Evolutionary conservation across 2,888 invertebrate genomes (phyloP).

Genomic region (Troglohyphantes excavatus): DNA sequence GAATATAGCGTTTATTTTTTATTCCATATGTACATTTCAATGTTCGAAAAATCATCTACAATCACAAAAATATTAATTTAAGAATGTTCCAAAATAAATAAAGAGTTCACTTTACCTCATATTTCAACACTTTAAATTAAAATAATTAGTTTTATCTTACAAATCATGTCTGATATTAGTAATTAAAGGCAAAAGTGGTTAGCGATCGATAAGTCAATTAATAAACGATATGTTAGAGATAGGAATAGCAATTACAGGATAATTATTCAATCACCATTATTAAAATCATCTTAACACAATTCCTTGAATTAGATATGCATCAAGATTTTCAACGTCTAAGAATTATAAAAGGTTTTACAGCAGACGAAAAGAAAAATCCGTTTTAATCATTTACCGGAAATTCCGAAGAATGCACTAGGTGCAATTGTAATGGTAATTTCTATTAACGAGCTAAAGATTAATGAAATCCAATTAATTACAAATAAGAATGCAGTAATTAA

Average conservation of each 20-base stretch:
- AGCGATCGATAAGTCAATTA: no score
- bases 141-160: no score
- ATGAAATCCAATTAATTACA: constrained; percentile 68
- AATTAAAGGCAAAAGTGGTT: no score
- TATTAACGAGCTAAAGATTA: constrained; percentile 63
- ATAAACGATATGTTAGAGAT: neutral
- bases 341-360: neutral
- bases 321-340: neutral
- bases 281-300: neutral
- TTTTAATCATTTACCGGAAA: constrained; percentile 44
- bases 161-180: no score
- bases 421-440: constrained; percentile 61
- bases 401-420: neutral
- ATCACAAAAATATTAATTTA: no score
- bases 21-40: no score
- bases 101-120: no score
- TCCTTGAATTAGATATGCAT: neutral
- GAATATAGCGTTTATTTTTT: no score
- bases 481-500: constrained; percentile 64
- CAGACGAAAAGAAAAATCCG: constrained; percentile 30
- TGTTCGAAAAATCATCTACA: no score
- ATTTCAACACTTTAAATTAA: no score
- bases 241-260: neutral
- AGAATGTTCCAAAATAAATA: no score
- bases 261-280: constrained; percentile 1